Evolutionary conservation across 2,888 invertebrate genomes (phyloP), one percentile per base, ranked within the genome.

Genomic region (Netelia fuscicornis): DNA sequence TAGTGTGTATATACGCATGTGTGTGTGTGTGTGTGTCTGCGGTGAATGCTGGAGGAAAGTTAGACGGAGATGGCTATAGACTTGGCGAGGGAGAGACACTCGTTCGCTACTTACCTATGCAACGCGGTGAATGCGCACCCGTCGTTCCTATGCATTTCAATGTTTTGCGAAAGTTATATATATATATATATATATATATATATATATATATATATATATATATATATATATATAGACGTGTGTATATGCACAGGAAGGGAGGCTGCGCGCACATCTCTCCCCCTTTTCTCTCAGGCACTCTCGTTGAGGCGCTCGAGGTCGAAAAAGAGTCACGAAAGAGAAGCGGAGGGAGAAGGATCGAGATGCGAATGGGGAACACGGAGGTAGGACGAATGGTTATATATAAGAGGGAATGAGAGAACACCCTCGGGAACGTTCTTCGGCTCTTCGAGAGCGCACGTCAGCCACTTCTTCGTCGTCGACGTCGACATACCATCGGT

Each of bases 131-230:
- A 89, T 90, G 87, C 88, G 86, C 88, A 86, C 67, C 67, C 72
- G 82, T 52, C 86, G 87, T 90, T 89, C 88, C 90, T 89, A 88
- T 89, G 90, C 88, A 88, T 91, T 92, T 91, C 90, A 91, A 91
- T 91, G 90, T 89, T 86, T 82, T 85, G 86, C 86, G 84, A 88
- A 88, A 88, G 86, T 86, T 71, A 65, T 65, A 62, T 30, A 30
- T 30, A 30, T 30, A 30, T 30, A 25, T 25, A 25, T 25, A 25
- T 25, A 25, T 25, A 25, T 25, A 25, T 25, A 25, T 25, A 25
- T 25, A n/a, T n/a, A n/a, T n/a, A n/a, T n/a, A n/a, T n/a, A n/a
- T n/a, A n/a, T 71, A 65, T 65, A 62, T 30, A 30, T 30, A 30
- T 30, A 30, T 30, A 30, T 30, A 30, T 30, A 30, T 30, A 30